A percentile compares a stretch with the other conserved stretches of the same genome.
phyloP scores from a whole-genome alignment of 2,797 vertebrate species.

The Anisognathus igniventris region DNA sequence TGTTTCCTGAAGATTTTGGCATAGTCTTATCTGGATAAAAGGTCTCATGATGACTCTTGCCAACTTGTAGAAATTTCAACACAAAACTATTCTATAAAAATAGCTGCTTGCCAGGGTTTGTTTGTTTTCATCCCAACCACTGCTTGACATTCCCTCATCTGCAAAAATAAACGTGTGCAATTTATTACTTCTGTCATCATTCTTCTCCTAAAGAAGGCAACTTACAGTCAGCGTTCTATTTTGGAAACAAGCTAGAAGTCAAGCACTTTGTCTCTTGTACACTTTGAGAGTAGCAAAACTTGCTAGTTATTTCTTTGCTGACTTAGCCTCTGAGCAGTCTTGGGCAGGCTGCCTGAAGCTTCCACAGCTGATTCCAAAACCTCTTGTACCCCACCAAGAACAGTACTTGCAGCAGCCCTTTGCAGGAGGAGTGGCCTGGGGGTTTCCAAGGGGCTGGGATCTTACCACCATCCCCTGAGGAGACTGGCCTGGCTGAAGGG shows the following conservation, averaged over 20 bases:
- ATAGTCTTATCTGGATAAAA: conserved; percentile 48
- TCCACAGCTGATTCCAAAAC: not conserved
- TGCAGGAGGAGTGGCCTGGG: not conserved
- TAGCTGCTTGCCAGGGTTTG: conserved; percentile 20
- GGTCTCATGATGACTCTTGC: conserved; percentile 10
- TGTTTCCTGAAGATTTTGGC: conserved; percentile 59
- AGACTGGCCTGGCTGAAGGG: not conserved
- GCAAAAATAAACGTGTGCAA: conserved; percentile 21
- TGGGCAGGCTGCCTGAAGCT: not conserved
- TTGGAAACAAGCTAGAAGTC: conserved; percentile 22
- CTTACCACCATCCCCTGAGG: fast-evolving
- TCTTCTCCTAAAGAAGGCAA: conserved; percentile 46
- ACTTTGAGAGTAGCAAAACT: not conserved
- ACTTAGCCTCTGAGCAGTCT: not conserved
- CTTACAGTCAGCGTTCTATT: not conserved
- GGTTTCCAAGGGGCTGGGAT: not conserved
- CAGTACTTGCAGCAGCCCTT: not conserved
- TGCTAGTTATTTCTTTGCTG: not conserved
- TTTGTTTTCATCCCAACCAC: conserved; percentile 42
- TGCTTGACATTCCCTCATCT: not conserved
- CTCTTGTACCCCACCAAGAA: not conserved
- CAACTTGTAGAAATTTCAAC: conserved; percentile 55
- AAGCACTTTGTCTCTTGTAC: not conserved
- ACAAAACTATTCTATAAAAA: conserved; percentile 52
- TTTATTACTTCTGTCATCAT: conserved; percentile 40